Evolutionary conservation across 2,888 invertebrate genomes (phyloP).

Genomic region (Branchinecta sandiegonensis): DNA sequence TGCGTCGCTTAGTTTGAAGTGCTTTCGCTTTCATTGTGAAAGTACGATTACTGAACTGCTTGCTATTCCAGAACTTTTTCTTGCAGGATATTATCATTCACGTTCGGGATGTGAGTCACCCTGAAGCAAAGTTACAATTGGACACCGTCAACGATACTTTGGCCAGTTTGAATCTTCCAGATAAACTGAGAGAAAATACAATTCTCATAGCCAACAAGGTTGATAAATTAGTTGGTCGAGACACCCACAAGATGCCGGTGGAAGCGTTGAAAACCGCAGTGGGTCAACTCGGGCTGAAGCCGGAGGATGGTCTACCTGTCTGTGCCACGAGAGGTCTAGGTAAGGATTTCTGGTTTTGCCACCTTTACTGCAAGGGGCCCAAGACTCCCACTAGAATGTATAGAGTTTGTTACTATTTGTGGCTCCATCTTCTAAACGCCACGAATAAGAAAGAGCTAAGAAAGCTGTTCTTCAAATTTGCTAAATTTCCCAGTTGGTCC

Average conservation of each 20-base stretch:
- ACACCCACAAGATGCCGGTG: background rate
- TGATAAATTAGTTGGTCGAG: constrained; percentile 39
- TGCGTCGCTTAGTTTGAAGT: too few species aligned
- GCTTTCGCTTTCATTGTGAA: too few species aligned
- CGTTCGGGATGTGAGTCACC: constrained; percentile 60
- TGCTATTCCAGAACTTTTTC: background rate
- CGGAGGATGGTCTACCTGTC: constrained; percentile 32
- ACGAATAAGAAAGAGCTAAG: too few species aligned
- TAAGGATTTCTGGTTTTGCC: constrained; percentile 21
- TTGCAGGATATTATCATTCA: constrained; percentile 61
- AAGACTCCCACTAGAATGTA: too few species aligned
- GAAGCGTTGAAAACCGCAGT: background rate
- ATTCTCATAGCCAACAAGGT: constrained; percentile 60
- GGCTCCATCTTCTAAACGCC: too few species aligned
- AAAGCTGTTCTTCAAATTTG: too few species aligned
- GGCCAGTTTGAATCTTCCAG: constrained; percentile 38
- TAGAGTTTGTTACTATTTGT: too few species aligned
- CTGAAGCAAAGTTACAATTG: constrained; percentile 50
- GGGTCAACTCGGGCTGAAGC: constrained; percentile 18
- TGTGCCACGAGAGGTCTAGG: constrained; percentile 40
- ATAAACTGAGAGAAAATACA: constrained; percentile 39
- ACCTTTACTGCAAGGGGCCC: too few species aligned
- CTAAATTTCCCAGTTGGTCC: too few species aligned
- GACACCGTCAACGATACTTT: constrained; percentile 53
- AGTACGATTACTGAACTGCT: too few species aligned